Evolutionary conservation across 2,113 vertebrate genomes (phyloP).

Genomic region (Chloropsis hardwickii): DNA sequence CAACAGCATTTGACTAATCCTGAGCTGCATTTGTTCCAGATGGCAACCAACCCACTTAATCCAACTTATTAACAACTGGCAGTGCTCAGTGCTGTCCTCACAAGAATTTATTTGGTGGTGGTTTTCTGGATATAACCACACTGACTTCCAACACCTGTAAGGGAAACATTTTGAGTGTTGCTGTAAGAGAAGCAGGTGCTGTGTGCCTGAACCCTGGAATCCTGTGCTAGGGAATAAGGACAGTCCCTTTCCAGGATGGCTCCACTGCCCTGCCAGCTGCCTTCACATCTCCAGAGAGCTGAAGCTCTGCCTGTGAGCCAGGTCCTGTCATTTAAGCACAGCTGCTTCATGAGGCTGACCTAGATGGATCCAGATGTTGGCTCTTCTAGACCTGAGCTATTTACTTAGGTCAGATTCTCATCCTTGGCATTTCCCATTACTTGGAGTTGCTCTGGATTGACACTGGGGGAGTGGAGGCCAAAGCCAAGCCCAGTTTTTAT

Average conservation of each 20-base stretch:
- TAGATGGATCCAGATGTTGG: background rate
- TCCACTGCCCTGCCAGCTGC: background rate
- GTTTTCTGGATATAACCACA: background rate
- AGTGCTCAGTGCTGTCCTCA: background rate
- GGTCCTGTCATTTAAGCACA: background rate
- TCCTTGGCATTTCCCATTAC: background rate
- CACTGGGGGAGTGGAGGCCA: background rate
- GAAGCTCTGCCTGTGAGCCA: background rate
- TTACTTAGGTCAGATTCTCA: background rate
- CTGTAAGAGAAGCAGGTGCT: background rate
- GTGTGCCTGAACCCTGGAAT: background rate
- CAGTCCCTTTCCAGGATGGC: background rate
- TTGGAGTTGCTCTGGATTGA: background rate
- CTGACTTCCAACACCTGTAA: background rate
- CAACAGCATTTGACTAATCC: background rate
- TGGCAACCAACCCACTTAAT: background rate
- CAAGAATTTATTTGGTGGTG: background rate
- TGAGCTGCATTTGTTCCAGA: background rate
- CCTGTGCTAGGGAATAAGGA: background rate
- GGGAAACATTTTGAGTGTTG: background rate
- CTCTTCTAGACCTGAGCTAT: background rate
- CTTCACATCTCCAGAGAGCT: background rate
- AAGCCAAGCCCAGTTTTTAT: background rate
- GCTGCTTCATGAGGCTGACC: background rate
- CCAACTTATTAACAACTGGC: slow-evolving; percentile 5